phyloP scores from a whole-genome alignment of 2,888 invertebrate species.

The Amphipyra tragopoginis region DNA sequence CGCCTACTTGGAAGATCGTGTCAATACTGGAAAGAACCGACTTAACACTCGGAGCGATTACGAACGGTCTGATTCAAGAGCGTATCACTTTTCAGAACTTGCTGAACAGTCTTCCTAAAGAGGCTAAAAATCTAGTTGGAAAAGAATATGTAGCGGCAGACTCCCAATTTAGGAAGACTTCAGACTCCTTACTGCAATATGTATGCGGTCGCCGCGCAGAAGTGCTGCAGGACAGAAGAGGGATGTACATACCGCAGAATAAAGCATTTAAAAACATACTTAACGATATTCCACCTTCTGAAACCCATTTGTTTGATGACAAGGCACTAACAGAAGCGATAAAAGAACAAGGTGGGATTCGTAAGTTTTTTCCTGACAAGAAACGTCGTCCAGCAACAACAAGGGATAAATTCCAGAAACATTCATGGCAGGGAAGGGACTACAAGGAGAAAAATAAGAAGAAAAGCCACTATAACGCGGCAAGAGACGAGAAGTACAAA shows the following conservation, averaged over 20 bases:
- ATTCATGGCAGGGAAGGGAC: too few relatives aligned
- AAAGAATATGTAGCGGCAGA: not conserved
- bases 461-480: not conserved
- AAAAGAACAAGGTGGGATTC: not conserved
- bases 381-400: not conserved
- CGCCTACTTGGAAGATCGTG: not conserved
- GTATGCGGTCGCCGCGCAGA: slow-evolving; percentile 1
- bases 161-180: not conserved
- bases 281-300: not conserved
- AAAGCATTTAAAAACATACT: not conserved
- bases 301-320: not conserved
- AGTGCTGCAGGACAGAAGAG: not conserved
- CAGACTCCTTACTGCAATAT: not conserved
- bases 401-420: too few relatives aligned
- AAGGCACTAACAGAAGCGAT: not conserved
- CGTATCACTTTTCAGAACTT: not conserved
- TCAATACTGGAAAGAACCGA: not conserved
- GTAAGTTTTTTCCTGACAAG: not conserved
- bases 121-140: not conserved
- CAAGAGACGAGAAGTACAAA: too few relatives aligned
- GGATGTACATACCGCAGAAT: not conserved
- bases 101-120: not conserved
- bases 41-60: not conserved
- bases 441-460: not conserved
- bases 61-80: not conserved